Conservation (phyloP, 2,888 invertebrate genomes). For the Limnephilus marmoratus region DNA sequence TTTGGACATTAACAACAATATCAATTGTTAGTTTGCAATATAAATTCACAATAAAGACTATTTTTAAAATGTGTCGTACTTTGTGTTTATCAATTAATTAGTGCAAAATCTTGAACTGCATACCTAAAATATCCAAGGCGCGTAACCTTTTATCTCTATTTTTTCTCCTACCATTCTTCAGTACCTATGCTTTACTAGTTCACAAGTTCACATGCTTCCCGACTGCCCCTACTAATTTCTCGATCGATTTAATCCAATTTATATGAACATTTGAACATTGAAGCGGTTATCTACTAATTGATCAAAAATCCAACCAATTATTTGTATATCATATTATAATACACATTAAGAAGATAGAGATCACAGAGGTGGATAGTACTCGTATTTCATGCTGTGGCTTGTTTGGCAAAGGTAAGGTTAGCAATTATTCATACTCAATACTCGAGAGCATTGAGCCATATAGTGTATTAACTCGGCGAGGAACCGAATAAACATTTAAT, state of each 20-base stretch:
- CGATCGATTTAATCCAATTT: background rate
- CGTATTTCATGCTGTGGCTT: background rate
- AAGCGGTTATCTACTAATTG: background rate
- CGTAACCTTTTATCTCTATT: too few species aligned
- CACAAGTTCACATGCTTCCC: background rate
- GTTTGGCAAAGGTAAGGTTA: conserved; percentile 7
- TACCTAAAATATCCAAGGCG: too few species aligned
- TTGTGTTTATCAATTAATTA: too few species aligned
- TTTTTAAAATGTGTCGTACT: too few species aligned
- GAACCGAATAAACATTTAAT: conserved; percentile 34
- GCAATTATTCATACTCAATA: conserved; percentile 24
- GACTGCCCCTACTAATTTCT: background rate
- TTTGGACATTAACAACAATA: too few species aligned
- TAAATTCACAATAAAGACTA: too few species aligned
- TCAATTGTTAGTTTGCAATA: too few species aligned
- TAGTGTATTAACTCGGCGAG: conserved; percentile 9
- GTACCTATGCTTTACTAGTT: background rate
- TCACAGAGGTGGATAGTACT: background rate
- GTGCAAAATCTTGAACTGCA: too few species aligned
- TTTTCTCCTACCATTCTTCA: background rate
- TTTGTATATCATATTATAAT: background rate
- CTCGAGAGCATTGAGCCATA: conserved; percentile 3
- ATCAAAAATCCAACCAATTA: background rate
- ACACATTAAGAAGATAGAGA: background rate
- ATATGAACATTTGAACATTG: too few species aligned